These are phyloP conservation scores for Lumbricus terrestris DNA, from an alignment of 2,888 invertebrate genomes.

Conservation along the genomic window DNA sequence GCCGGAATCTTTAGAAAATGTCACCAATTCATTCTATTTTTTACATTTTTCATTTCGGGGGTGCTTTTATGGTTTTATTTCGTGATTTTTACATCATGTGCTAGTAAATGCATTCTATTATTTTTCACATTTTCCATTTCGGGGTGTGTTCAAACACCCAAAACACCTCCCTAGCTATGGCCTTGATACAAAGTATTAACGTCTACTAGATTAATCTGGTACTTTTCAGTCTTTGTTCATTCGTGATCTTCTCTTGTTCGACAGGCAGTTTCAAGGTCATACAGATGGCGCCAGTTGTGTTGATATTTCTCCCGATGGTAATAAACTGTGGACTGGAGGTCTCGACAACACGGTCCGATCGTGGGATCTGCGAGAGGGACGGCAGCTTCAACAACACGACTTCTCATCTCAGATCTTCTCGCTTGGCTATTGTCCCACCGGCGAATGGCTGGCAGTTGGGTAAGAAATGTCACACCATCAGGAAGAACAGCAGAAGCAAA, in stretches of 20 bases:
- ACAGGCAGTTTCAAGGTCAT: conserved; percentile 72
- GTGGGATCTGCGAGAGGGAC: conserved; percentile 89
- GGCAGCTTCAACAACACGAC: conserved; percentile 88
- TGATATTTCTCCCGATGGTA: conserved; percentile 85
- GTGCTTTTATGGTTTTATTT: too few species aligned
- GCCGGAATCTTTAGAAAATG: too few species aligned
- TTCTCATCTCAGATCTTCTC: conserved; percentile 90
- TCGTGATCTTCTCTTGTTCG: background rate
- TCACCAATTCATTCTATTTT: too few species aligned
- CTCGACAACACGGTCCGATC: conserved; percentile 90
- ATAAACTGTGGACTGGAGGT: conserved; percentile 90
- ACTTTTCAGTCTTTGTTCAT: too few species aligned
- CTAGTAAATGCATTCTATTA: too few species aligned
- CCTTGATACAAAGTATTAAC: too few species aligned
- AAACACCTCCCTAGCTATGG: too few species aligned
- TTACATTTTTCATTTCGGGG: too few species aligned
- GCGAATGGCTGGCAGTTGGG: conserved; percentile 93
- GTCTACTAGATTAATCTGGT: too few species aligned
- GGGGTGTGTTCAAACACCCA: too few species aligned
- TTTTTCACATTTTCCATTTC: too few species aligned
- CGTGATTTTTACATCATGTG: too few species aligned
- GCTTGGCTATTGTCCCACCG: conserved; percentile 89
- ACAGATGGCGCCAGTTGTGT: conserved; percentile 94
- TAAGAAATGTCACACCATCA: conserved; percentile 44
- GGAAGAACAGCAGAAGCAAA: background rate